phyloP scores from a whole-genome alignment of 2,113 vertebrate species.

The Synodontis membranacea region DNA sequence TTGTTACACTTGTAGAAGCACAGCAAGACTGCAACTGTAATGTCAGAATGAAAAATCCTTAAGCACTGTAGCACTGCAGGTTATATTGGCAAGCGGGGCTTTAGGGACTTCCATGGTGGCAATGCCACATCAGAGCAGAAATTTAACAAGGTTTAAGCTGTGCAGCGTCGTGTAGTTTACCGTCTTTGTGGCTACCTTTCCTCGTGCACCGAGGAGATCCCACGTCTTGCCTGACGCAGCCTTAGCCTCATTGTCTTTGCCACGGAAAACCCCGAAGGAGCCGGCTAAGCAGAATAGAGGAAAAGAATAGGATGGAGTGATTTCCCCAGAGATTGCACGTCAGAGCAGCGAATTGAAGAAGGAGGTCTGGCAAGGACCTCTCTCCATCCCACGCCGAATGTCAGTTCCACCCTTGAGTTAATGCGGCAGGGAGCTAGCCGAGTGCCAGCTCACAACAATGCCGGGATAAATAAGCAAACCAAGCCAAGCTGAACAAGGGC shows the following conservation, averaged over 20 bases:
- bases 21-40: background rate
- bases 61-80: background rate
- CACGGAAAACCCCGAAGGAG: constrained; percentile 21
- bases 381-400: constrained; percentile 52
- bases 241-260: background rate
- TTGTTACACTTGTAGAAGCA: background rate
- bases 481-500: constrained; percentile 29
- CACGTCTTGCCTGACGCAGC: background rate
- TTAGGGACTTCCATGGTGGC: background rate
- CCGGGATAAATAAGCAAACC: constrained; percentile 49
- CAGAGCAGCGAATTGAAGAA: constrained; percentile 31
- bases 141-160: constrained; percentile 17
- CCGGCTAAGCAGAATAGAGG: constrained; percentile 23
- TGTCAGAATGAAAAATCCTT: background rate
- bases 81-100: background rate
- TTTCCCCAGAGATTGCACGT: constrained; percentile 46
- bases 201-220: background rate
- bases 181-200: background rate
- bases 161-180: background rate
- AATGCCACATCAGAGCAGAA: constrained; percentile 8
- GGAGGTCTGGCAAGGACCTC: constrained; percentile 48
- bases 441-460: constrained; percentile 31
- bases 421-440: constrained; percentile 38
- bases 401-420: constrained; percentile 47
- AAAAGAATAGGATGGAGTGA: constrained; percentile 42